Evolutionary conservation across 2,113 vertebrate genomes (phyloP), one percentile per base, ranked within the genome.

Genomic region (Alectura lathami): DNA sequence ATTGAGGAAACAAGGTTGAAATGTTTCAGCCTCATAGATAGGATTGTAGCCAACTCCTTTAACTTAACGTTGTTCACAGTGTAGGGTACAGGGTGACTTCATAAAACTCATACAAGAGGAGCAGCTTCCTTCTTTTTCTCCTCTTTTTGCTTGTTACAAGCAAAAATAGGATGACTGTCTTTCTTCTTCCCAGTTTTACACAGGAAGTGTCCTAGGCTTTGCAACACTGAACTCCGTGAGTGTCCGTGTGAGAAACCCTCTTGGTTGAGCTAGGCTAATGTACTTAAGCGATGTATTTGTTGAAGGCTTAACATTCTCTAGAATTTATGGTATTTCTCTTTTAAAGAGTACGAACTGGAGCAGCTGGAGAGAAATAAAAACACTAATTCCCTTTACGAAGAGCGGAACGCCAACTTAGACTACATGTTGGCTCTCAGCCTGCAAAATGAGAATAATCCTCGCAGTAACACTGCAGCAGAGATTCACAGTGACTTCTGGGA

Each of bases 381-480:
- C 20, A 7, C 12, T 57, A 67, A 24, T 69, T 57, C 63, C 0
- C 74, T 88, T 36, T 27, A 53, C 8, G 91, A 95, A 9, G 98
- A 98, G 36, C 98, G 98, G 68, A 97, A 96, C 2, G 97, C 98
- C 9, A 97, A 98, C 57, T 96, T 99, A 87, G 99, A 99, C 97
- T 99, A 99, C 81, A 98, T 98, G 95, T 74, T 99, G 97, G 99
- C 99, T 81, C 98, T 99, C 17, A 99, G 99, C 96, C 97, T 99
- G 43, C 98, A 99, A 64, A 98, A 85, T 29, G 98, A 99, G 84
- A 92, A 83, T 30, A 57, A 75, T 62, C 54, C 82, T 51, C 78
- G 17, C 29, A 62, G 2, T 0, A 54, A 78, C 4, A 3, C 91
- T 50, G 45, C 87, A 6, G 59, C 63, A 59, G 86, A 75, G 40